Evolutionary conservation across 2,797 vertebrate species (phyloP), one percentile per base, ranked within the genome.

Genomic region (Brachyalestes nurse): DNA sequence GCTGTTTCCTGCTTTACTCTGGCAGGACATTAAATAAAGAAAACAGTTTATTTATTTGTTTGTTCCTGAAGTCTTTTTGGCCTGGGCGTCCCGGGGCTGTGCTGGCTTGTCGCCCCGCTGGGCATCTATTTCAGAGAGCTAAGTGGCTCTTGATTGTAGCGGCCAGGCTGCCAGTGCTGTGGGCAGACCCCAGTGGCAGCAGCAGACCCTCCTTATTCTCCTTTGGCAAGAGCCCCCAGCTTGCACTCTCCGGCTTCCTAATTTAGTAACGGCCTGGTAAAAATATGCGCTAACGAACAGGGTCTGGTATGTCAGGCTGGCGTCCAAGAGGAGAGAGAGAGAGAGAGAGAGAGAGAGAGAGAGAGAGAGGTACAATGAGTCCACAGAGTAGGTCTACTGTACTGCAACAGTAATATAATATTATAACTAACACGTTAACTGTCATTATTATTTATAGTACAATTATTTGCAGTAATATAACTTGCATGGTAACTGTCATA

Each of bases 211-310:
- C 73, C 79, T 93, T 82, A 78, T 85, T 85, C 83, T 87, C 69
- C 71, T 83, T 94, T 95, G 93, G 94, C 94, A 95, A 91, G 89
- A 89, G 81, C 88, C 88, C 92, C 89, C 87, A 88, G 89, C 91
- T 90, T 93, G 93, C 94, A 94, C 94, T 89, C 93, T 92, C 93
- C 89, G 91, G 93, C 94, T 97, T 96, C 96, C 96, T 97, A 96
- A 97, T 98, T 98, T 98, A 98, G 96, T 96, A 97, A 96, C 96
- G 93, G 83, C 91, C 14, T 93, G 92, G 92, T 96, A 96, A 96
- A 97, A 96, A 97, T 96, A 94, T 93, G 93, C 89, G 82, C 93
- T 92, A 94, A 94, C 92, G 88, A 94, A 96, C 88, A 94, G 95
- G 95, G 95, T 95, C 96, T 95, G 96, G 95, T 95, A 96, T 95